A percentile compares a stretch with the other conserved stretches of the same genome.
Evolutionary conservation across 2,797 vertebrate species (phyloP).

Genomic region (Numenius phaeopus): DNA sequence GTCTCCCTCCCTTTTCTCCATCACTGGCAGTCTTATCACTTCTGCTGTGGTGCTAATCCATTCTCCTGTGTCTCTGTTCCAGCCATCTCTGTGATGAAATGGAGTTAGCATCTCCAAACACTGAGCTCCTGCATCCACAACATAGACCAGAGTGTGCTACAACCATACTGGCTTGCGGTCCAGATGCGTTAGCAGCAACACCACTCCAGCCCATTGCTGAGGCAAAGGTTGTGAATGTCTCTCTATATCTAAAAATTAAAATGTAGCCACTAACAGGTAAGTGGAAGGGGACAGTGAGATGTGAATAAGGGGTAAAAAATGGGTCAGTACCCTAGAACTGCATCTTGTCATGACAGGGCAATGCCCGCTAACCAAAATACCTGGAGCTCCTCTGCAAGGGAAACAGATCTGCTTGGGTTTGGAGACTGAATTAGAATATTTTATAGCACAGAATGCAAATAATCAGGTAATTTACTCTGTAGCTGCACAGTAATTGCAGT

Average conservation of each 20-base stretch:
- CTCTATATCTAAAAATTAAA: background rate
- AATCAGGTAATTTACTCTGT: conserved; percentile 64
- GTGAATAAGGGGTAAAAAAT: background rate
- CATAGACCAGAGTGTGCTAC: fast-evolving
- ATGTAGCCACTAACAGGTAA: background rate
- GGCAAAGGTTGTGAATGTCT: background rate
- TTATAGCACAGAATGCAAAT: conserved; percentile 52
- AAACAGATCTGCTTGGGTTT: background rate
- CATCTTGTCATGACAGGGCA: background rate
- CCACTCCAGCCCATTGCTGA: background rate
- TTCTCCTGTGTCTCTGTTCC: background rate
- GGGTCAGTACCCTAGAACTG: background rate
- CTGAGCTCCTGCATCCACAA: background rate
- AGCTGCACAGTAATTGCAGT: conserved; percentile 57
- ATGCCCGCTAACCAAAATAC: background rate
- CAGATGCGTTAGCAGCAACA: background rate
- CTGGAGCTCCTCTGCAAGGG: background rate
- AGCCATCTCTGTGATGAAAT: background rate
- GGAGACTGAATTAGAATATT: conserved; percentile 25
- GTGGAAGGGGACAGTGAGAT: background rate
- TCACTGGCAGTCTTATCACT: background rate
- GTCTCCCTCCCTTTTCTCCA: background rate
- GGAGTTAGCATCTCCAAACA: background rate
- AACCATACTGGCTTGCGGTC: background rate
- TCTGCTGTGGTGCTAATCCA: background rate